Percentiles rank a stretch among this genome's conserved stretches.
These are phyloP conservation scores for Palythoa grandiflora DNA, from an alignment of 92 coral and sea anemone species.

Conservation along the genomic window DNA sequence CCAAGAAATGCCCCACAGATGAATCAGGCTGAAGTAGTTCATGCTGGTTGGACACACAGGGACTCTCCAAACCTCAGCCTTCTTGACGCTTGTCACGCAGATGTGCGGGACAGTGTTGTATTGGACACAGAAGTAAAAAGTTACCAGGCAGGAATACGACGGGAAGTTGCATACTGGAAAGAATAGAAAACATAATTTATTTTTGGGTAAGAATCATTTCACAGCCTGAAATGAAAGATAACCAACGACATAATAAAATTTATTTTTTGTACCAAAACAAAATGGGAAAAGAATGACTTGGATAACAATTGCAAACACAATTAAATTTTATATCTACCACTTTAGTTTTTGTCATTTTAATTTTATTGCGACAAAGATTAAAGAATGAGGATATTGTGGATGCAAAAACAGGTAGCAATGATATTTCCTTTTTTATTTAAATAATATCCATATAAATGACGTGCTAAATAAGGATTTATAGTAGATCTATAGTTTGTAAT, in stretches of 20 bases:
- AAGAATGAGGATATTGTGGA: no score
- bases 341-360: neutral
- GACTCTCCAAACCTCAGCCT: conserved; percentile 23
- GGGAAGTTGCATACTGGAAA: conserved; percentile 15
- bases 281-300: neutral
- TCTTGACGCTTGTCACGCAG: conserved; percentile 31
- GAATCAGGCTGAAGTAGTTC: conserved; percentile 78
- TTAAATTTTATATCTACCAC: neutral
- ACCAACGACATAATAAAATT: neutral
- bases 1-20: conserved; percentile 58
- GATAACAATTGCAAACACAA: no score
- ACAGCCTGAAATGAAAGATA: neutral
- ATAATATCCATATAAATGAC: neutral
- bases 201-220: conserved; percentile 16
- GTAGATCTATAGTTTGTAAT: no score
- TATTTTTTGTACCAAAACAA: neutral
- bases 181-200: conserved; percentile 15
- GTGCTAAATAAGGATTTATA: neutral
- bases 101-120: conserved; percentile 10
- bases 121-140: neutral
- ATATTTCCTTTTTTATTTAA: neutral
- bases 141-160: conserved; percentile 12
- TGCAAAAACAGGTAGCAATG: no score
- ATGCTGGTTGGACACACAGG: conserved; percentile 74
- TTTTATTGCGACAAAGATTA: neutral